phyloP scores from a whole-genome alignment of 2,888 invertebrate genomes.

The Pterobdella sp. region DNA sequence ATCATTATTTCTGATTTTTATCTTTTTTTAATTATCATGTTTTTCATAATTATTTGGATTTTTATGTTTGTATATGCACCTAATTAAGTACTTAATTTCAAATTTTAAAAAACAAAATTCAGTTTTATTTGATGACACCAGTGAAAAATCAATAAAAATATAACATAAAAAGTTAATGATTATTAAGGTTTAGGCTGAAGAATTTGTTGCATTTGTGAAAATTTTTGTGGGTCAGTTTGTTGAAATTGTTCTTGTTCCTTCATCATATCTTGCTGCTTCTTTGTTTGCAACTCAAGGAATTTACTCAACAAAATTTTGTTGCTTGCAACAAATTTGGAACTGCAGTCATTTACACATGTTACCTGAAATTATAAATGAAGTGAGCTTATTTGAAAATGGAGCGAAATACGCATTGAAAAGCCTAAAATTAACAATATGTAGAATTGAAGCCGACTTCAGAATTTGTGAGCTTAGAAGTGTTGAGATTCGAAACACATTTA shows the following conservation, averaged over 20 bases:
- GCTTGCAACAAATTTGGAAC: neutral
- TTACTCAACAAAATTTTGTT: constrained; percentile 3
- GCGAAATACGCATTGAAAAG: too few relatives aligned
- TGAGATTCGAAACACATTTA: constrained; percentile 1
- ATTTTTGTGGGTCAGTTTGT: neutral
- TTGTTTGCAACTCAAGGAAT: constrained; percentile 2
- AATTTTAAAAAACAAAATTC: neutral
- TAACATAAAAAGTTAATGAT: neutral
- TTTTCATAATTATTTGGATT: neutral
- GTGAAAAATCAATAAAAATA: neutral
- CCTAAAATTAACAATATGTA: neutral
- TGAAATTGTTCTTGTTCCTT: neutral
- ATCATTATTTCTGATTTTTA: neutral
- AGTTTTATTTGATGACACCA: neutral
- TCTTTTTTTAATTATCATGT: neutral
- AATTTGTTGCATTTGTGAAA: neutral
- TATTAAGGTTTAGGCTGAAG: neutral
- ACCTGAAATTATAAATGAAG: neutral
- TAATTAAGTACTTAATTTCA: neutral
- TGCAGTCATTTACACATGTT: constrained; percentile 9
- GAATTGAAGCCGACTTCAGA: neutral
- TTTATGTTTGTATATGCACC: neutral
- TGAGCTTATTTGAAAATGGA: too few relatives aligned
- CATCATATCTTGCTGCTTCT: constrained; percentile 11
- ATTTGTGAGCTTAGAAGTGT: neutral